A percentile compares a stretch with the other conserved stretches of the same genome.
Evolutionary conservation across 2,113 vertebrate species (phyloP).

Genomic region (Equus przewalskii): DNA sequence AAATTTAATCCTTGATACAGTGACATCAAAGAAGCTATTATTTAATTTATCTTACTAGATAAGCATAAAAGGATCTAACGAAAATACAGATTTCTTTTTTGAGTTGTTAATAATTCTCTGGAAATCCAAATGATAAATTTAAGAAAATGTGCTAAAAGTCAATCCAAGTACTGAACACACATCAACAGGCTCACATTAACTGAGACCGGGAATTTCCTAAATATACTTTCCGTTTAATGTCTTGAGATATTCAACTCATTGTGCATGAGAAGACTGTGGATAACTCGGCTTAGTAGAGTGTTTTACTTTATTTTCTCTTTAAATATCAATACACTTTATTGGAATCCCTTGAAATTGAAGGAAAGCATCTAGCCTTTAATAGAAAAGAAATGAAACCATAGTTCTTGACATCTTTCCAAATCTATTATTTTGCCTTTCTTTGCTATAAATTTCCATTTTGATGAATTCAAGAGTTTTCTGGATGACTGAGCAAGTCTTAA

Average conservation of each 20-base stretch:
- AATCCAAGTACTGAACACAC: not conserved
- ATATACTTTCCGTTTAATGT: not conserved
- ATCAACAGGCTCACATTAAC: not conserved
- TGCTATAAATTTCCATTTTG: not conserved
- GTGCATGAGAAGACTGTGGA: not conserved
- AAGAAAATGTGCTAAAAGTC: constrained; percentile 34
- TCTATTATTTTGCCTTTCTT: not conserved
- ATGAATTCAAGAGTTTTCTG: constrained; percentile 29
- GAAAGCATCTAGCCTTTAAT: constrained; percentile 4
- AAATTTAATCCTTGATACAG: constrained; percentile 76
- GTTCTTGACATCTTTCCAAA: constrained; percentile 8
- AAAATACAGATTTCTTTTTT: constrained; percentile 25
- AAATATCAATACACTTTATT: not conserved
- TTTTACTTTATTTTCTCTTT: not conserved
- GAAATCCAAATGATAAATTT: constrained; percentile 28
- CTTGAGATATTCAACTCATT: not conserved
- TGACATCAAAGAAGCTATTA: constrained; percentile 67
- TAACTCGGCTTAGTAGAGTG: not conserved
- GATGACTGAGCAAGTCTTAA: not conserved
- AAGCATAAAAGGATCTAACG: constrained; percentile 60
- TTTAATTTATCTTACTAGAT: constrained; percentile 71
- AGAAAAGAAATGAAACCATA: not conserved
- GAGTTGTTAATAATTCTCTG: constrained; percentile 51
- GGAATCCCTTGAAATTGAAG: constrained; percentile 10
- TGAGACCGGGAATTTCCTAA: not conserved